A percentile compares a stretch with the other conserved stretches of the same genome.
These are phyloP conservation scores for Spongilla lacustris DNA, from an alignment of 37 sponge, comb jelly and placozoan species.

Conservation along the genomic window DNA sequence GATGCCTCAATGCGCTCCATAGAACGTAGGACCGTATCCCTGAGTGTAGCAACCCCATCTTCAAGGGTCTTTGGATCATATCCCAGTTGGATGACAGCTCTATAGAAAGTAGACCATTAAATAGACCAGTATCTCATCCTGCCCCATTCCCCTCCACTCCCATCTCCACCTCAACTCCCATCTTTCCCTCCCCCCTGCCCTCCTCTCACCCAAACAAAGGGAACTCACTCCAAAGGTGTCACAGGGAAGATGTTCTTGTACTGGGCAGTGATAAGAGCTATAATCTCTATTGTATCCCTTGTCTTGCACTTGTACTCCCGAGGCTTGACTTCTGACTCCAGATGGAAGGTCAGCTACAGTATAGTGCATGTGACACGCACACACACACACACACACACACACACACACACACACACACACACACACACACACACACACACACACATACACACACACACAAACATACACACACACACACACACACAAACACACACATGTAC, in stretches of 20 bases:
- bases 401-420: slow-evolving; percentile 13
- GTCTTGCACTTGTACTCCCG: slow-evolving; percentile 48
- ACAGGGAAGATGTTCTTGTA: slow-evolving; percentile 74
- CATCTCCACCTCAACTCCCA: not conserved
- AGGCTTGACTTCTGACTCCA: slow-evolving; percentile 52
- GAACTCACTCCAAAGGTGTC: slow-evolving; percentile 71
- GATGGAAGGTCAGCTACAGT: slow-evolving; percentile 55
- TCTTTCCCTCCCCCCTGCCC: not conserved
- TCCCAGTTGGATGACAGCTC: slow-evolving; percentile 30
- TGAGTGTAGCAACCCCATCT: slow-evolving; percentile 18
- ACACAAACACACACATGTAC: slow-evolving; percentile 7
- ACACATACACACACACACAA: slow-evolving; percentile 4
- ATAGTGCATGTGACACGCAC: not conserved
- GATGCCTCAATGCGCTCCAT: slow-evolving; percentile 69
- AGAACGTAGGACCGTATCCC: slow-evolving; percentile 32
- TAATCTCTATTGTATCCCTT: slow-evolving; percentile 53
- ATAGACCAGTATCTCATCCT: not conserved
- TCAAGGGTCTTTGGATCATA: slow-evolving; percentile 38
- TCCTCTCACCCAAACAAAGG: not conserved
- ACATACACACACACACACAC: slow-evolving; percentile 24
- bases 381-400: not conserved
- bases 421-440: slow-evolving; percentile 13
- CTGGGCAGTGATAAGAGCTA: slow-evolving; percentile 69
- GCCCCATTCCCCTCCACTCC: not conserved
- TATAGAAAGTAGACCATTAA: not conserved